These are phyloP conservation scores for Gymnocheta viridis DNA, from an alignment of 2,888 invertebrate species.

Conservation along the genomic window DNA sequence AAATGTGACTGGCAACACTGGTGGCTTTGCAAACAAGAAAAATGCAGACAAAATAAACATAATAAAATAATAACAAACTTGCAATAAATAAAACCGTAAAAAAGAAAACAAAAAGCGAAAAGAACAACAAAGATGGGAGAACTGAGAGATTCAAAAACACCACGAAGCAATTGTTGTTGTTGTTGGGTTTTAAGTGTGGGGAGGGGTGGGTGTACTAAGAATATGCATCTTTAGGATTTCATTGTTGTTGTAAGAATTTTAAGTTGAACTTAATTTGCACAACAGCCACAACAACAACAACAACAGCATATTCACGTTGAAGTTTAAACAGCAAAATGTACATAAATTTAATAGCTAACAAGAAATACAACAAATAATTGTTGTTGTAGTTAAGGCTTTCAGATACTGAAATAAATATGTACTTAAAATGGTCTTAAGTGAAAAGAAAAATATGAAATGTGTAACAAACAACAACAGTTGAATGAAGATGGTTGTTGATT, in stretches of 20 bases:
- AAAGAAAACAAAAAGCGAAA: conserved; percentile 5
- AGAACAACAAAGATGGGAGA: background rate
- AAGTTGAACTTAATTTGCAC: conserved; percentile 11
- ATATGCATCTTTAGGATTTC: background rate
- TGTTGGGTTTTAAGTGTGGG: too few species aligned
- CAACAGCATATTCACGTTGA: background rate
- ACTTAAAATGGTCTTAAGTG: too few species aligned
- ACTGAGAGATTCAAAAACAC: background rate
- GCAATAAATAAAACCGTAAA: background rate
- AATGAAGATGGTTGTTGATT: too few species aligned
- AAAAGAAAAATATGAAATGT: too few species aligned
- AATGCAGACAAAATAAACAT: background rate
- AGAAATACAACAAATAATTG: background rate
- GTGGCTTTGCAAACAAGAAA: background rate
- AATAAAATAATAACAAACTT: background rate
- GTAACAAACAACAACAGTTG: too few species aligned
- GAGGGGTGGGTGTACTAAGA: too few species aligned
- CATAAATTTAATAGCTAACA: background rate
- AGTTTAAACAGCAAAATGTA: background rate
- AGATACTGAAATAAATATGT: too few species aligned
- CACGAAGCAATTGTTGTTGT: background rate
- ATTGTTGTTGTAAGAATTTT: background rate
- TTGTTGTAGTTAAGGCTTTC: background rate
- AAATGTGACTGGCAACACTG: too few species aligned
- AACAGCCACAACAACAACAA: background rate